These are phyloP conservation scores for Herpetotheres cachinnans DNA, from an alignment of 2,113 vertebrate species.

Conservation along the genomic window DNA sequence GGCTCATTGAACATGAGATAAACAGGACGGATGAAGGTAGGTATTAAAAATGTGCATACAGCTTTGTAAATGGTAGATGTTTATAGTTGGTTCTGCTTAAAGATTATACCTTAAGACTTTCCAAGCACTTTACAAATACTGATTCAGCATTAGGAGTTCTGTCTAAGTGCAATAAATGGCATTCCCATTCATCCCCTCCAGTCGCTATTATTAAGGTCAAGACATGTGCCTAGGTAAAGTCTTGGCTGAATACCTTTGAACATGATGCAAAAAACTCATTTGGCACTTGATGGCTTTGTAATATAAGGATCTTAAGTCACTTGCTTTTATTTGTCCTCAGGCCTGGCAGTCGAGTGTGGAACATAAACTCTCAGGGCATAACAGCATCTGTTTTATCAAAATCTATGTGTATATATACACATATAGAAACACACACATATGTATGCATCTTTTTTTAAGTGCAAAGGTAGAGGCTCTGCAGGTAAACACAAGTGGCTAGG, in stretches of 20 bases:
- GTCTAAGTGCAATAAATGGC: not conserved
- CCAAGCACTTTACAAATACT: not conserved
- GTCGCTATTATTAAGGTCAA: not conserved
- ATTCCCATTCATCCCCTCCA: not conserved
- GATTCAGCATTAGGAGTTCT: not conserved
- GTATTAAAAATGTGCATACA: not conserved
- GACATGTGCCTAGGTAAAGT: not conserved
- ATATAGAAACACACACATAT: too few species aligned
- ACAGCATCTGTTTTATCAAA: not conserved
- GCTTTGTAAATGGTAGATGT: not conserved
- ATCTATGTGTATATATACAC: not conserved
- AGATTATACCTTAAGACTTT: not conserved
- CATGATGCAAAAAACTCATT: not conserved
- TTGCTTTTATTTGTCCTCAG: not conserved
- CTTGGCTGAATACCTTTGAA: not conserved
- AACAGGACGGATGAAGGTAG: slow-evolving; percentile 92
- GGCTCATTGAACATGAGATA: slow-evolving; percentile 89
- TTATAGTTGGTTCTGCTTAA: not conserved
- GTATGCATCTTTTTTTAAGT: not conserved
- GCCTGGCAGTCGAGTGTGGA: not conserved
- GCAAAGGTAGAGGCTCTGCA: not conserved
- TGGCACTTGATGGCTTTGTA: not conserved
- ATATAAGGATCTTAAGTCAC: not conserved
- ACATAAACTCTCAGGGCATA: not conserved
- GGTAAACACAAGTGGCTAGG: not conserved